Base-by-base conservation (phyloP, 2,113 vertebrate genomes). In the Synodontis membranacea region DNA sequence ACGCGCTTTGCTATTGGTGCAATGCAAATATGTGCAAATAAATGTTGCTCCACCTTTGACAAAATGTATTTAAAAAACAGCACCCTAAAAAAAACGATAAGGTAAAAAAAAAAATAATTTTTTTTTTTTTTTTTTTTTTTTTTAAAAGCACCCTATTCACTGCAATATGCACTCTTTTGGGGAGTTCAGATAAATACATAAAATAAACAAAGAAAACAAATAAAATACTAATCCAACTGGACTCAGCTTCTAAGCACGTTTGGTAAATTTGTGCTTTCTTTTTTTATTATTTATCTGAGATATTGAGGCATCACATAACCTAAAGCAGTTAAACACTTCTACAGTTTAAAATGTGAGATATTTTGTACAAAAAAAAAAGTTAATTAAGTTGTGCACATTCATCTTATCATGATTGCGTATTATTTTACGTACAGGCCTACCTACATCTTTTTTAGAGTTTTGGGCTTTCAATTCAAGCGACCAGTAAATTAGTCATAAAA, bases 11-110 rank as follows among this genome's bases (percentile, higher is more conserved):
- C 50, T 56, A 72, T 70, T 54, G 82, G 66, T 82, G 39, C 28
- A 11, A 66, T 82, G 60, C 44, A 82, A 48, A 66, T 48, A 17
- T 39, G 74, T 72, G 66, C 50, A 84, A 72, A 84, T 84, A 15
- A 2, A n/a, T 1, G 1, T 66, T 44, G 39, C 10, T 74, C 42
- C 70, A 25, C 34, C 34, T 68, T 68, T 37, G 17, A n/a, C n/a
- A n/a, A n/a, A 52, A 52, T 17, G 50, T 19, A 52, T 0, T 5
- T 15, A 52, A 50, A 3, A 56, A 56, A 56, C 23, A 25, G 56
- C 56, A 25, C 21, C 23, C 1, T 25, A 25, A 25, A n/a, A 62
- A 62, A 62, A 62, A 12, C 11, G 3, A n/a, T 11, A n/a, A 62
- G 8, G 12, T 3, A 62, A n/a, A 58, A n/a, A n/a, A n/a, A n/a